phyloP scores from a whole-genome alignment of 2,113 vertebrate species.

The Scopus umbretta region DNA sequence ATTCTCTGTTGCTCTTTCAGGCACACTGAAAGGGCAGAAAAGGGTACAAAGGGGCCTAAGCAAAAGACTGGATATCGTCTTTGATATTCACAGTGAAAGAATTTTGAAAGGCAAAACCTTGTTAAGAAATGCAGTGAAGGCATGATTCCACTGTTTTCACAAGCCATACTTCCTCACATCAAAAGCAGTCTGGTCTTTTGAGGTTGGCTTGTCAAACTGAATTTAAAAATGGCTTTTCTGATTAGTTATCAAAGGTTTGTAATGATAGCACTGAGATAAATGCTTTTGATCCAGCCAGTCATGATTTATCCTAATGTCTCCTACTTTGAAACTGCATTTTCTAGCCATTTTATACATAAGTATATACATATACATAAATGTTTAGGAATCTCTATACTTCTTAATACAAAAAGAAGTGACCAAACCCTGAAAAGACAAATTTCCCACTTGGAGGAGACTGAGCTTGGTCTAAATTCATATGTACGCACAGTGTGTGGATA shows the following conservation, averaged over 20 bases:
- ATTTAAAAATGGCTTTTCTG: slow-evolving; percentile 23
- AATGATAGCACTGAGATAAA: background rate
- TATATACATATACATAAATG: background rate
- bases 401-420: background rate
- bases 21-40: background rate
- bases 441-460: background rate
- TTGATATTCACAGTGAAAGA: background rate
- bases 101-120: background rate
- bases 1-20: background rate
- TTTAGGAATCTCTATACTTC: background rate
- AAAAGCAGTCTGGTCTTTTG: slow-evolving; percentile 27
- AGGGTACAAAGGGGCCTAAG: background rate
- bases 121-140: background rate
- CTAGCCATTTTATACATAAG: background rate
- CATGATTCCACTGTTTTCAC: slow-evolving; percentile 5
- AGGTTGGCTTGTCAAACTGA: slow-evolving; percentile 24
- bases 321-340: background rate
- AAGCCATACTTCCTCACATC: background rate
- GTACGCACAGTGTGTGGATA: background rate
- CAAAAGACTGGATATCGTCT: background rate
- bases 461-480: background rate
- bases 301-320: background rate
- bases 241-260: slow-evolving; percentile 8
- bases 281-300: background rate
- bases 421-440: background rate